Evolutionary conservation across 2,888 invertebrate genomes (phyloP), one percentile per base, ranked within the genome.

Genomic region (Halictus ligatus): DNA sequence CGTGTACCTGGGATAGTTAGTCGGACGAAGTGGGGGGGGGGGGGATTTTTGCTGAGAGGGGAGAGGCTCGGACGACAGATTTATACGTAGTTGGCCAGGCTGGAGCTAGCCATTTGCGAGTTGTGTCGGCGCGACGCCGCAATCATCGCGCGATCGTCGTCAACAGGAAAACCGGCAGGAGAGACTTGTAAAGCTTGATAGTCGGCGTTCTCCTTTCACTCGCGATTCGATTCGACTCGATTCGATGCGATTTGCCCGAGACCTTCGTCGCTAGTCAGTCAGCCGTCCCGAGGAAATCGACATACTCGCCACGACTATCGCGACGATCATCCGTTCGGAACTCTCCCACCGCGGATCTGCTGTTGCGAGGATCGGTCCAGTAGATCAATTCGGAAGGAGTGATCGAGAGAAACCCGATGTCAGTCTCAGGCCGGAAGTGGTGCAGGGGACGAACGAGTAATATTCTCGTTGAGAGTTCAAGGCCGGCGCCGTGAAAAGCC

Each of bases 81-180:
- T 90, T 89, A 90, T 90, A 90, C 86, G 89, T 85, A 85, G 87
- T 85, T 83, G 81, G 81, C 78, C 75, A 67, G 64, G 81, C 81
- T 79, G 64, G 50, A 40, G 74, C 85, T 76, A 76, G 75, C 80
- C 84, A 88, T 77, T 73, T 87, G 78, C 85, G 81, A 86, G 78
- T 78, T 58, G 84, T 54, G 85, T 81, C 81, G 80, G 29, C 13
- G 7, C 80, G 81, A 29, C 12, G 13, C n/a, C 13, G 58, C n/a
- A 75, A 77, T 75, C 79, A 58, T 64, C 67, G 54, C 46, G 80
- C 60, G 60, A 46, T 60, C 78, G 21, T 71, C 48, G 58, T 13
- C 15, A 21, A 13, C 15, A 10, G 46, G n/a, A 13, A 43, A 64
- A 71, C 15, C n/a, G 15, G 35, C 8, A 35, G 18, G 8, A 15